phyloP scores from a whole-genome alignment of 2,113 vertebrate species.

The Piaya cayana region DNA sequence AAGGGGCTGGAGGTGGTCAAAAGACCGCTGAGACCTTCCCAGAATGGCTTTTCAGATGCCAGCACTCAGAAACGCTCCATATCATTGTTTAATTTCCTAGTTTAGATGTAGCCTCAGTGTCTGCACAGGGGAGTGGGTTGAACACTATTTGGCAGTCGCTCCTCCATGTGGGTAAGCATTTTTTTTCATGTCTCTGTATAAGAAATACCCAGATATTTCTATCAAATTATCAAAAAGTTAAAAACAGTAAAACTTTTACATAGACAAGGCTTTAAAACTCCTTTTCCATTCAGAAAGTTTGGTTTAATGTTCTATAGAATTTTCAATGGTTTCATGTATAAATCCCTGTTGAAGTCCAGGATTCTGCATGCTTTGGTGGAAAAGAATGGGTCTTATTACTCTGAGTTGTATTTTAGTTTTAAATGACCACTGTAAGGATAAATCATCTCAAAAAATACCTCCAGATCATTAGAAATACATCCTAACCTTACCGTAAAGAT shows the following conservation, averaged over 20 bases:
- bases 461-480: constrained; percentile 20
- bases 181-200: neutral
- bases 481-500: constrained; percentile 2
- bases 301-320: neutral
- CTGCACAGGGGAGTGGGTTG: neutral
- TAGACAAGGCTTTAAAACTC: neutral
- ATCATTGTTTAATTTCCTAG: neutral
- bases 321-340: constrained; percentile 11
- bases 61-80: accelerated
- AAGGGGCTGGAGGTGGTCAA: neutral
- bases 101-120: neutral
- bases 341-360: neutral
- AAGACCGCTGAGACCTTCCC: neutral
- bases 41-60: accelerated
- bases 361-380: neutral
- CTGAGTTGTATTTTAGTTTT: neutral
- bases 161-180: neutral
- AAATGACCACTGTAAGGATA: constrained; percentile 39
- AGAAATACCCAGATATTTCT: neutral
- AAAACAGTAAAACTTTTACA: neutral
- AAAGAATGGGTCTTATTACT: constrained; percentile 37
- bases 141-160: neutral
- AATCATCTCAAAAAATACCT: constrained; percentile 33
- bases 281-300: neutral
- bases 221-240: neutral